Evolutionary conservation across 2,113 vertebrate species (phyloP).

Genomic region (Dunckerocampus dactyliophorus): DNA sequence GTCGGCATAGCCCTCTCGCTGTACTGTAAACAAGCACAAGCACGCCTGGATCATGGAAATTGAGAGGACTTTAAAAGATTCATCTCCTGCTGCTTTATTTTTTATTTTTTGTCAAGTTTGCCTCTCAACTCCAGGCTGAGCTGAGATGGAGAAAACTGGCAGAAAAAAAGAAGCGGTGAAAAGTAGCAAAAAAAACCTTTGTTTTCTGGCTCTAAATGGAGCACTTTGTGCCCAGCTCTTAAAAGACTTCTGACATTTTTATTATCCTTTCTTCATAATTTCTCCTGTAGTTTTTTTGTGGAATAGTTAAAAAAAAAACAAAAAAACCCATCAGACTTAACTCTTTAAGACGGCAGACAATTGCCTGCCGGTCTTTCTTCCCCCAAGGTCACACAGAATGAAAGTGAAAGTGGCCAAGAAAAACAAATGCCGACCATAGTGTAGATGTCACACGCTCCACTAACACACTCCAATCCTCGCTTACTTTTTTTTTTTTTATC

Average conservation of each 20-base stretch:
- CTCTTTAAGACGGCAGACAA: constrained; percentile 64
- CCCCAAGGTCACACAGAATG: constrained; percentile 60
- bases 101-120: constrained; percentile 39
- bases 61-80: constrained; percentile 66
- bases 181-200: constrained; percentile 58
- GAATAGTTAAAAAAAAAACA: constrained; percentile 7
- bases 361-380: constrained; percentile 52
- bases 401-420: constrained; percentile 59
- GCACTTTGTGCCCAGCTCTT: constrained; percentile 63
- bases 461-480: constrained; percentile 58
- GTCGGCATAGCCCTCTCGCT: constrained; percentile 41
- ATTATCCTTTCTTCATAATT: constrained; percentile 63
- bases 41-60: constrained; percentile 67
- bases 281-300: constrained; percentile 20
- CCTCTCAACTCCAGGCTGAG: constrained; percentile 51
- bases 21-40: constrained; percentile 72
- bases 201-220: constrained; percentile 60
- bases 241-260: constrained; percentile 64
- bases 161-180: too few relatives aligned
- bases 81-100: constrained; percentile 60
- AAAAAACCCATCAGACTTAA: constrained; percentile 64
- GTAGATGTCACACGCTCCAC: constrained; percentile 62
- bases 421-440: constrained; percentile 69
- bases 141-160: constrained; percentile 36
- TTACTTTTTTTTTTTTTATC: constrained; percentile 40